Evolutionary conservation across 2,113 vertebrate genomes (phyloP), one percentile per base, ranked within the genome.

Genomic region (Oryzias melastigma): DNA sequence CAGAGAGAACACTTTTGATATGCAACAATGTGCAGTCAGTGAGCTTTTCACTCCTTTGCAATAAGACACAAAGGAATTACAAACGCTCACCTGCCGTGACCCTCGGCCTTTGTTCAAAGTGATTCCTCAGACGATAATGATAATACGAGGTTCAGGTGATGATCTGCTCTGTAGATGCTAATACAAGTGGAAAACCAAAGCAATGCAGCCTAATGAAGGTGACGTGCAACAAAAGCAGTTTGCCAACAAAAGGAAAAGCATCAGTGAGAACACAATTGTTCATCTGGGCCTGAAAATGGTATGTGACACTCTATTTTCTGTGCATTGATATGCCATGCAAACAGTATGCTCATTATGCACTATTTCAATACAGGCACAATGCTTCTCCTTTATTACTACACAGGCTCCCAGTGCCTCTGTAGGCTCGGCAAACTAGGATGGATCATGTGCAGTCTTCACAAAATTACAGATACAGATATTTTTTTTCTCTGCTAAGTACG

Each of bases 141-240:
- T 75, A 69, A 81, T 81, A 45, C 59, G 67, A 82, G 57, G 65
- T 74, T 50, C 62, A 40, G 27, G 70, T 70, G 73, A 77, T 75
- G 58, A 52, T 65, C 56, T 58, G 55, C 61, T 73, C 56, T 46
- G 45, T 58, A 58, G 55, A 64, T 43, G 73, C 52, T 61, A 57
- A 81, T 81, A 62, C 14, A 68, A 73, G 66, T 65, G 58, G 65
- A 56, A 65, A 66, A 56, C 41, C 58, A 59, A 71, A 80, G 68
- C 62, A 73, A 67, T 74, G 60, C 52, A 45, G 72, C 60, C 48
- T 72, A 76, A 81, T 74, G 68, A 81, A 77, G 66, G 59, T 57
- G 41, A 24, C 41, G 61, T 49, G 62, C 43, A 47, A 62, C 62
- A 79, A 75, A 68, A 65, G 52, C 64, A 65, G 58, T 79, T 49